Evolutionary conservation across 2,888 invertebrate genomes (phyloP).

Genomic region (Neocrepidodera transversa): DNA sequence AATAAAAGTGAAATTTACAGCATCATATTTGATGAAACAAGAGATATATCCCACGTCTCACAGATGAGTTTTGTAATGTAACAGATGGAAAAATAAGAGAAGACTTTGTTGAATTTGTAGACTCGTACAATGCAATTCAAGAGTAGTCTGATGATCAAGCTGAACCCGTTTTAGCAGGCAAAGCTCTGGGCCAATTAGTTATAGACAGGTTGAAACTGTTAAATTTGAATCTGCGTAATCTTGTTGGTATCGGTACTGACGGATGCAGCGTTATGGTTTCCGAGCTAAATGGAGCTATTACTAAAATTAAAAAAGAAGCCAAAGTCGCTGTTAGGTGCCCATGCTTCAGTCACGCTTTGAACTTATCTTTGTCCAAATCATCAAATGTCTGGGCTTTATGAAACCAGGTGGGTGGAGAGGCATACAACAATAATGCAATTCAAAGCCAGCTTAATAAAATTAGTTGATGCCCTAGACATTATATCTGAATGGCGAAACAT

Average conservation of each 20-base stretch:
- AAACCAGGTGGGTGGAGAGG: constrained; percentile 7
- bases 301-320: background rate
- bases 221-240: no score
- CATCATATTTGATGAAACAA: no score
- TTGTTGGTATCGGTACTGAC: background rate
- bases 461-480: background rate
- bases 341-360: no score
- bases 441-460: background rate
- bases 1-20: background rate
- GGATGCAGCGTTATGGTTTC: background rate
- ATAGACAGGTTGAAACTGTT: background rate
- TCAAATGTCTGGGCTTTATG: background rate
- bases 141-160: no score
- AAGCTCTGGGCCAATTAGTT: background rate
- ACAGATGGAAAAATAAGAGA: background rate
- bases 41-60: no score
- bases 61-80: background rate
- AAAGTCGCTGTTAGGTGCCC: background rate
- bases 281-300: background rate
- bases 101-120: background rate
- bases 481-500: background rate
- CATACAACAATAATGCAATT: background rate
- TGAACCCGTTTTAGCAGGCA: background rate
- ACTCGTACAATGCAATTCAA: no score
- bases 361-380: no score